Conservation (phyloP, 2,888 invertebrate genomes). For the Hecatera dysodea region DNA sequence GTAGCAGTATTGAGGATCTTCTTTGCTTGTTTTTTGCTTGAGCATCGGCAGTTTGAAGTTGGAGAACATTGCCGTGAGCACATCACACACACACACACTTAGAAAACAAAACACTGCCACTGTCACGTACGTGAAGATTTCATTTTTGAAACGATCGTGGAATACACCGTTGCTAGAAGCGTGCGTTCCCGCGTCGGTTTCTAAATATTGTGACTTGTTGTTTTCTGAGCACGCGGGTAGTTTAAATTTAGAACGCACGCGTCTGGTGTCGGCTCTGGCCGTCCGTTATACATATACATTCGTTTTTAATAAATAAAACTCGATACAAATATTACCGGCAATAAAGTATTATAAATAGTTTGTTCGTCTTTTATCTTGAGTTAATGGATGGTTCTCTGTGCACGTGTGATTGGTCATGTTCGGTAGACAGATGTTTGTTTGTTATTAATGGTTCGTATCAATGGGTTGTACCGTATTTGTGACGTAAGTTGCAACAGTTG, state of each 20-base stretch:
- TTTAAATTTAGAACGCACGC: constrained; percentile 85
- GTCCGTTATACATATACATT: constrained; percentile 78
- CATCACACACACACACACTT: constrained; percentile 63
- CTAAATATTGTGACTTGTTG: constrained; percentile 85
- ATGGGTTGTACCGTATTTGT: constrained; percentile 29
- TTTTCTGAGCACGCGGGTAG: constrained; percentile 83
- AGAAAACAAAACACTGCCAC: constrained; percentile 61
- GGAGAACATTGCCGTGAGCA: constrained; percentile 87
- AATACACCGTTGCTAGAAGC: constrained; percentile 71
- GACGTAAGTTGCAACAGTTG: constrained; percentile 24
- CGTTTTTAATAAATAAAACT: constrained; percentile 82
- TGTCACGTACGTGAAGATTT: constrained; percentile 62
- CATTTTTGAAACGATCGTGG: constrained; percentile 62
- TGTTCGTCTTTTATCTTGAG: constrained; percentile 77
- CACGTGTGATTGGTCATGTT: constrained; percentile 66
- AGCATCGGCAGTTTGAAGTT: constrained; percentile 90
- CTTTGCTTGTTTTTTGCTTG: constrained; percentile 84
- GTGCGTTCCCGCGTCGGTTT: constrained; percentile 80
- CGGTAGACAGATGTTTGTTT: constrained; percentile 58
- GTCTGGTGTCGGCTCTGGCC: constrained; percentile 79
- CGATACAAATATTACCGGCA: constrained; percentile 85
- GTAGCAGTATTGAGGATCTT: constrained; percentile 89
- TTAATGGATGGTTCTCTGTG: constrained; percentile 75
- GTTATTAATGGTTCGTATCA: constrained; percentile 56
- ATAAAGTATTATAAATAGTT: constrained; percentile 83